Conservation (phyloP, 2,797 vertebrate species). For the Enteromius paludinosus region DNA sequence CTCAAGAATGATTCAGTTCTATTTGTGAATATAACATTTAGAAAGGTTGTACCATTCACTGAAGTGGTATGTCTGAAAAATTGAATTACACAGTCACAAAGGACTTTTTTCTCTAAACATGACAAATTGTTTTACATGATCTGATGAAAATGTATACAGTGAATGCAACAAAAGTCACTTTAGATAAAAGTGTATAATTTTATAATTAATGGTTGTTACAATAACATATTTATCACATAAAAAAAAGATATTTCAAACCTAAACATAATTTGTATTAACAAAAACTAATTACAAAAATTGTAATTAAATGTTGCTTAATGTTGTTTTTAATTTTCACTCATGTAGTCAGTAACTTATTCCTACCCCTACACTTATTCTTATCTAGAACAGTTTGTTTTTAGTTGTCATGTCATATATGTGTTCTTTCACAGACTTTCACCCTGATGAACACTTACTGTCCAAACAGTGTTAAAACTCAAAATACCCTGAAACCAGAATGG, state of each 20-base stretch:
- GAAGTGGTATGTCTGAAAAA: not conserved
- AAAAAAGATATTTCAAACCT: not conserved
- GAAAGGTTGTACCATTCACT: not conserved
- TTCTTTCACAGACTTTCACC: not conserved
- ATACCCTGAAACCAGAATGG: slow-evolving; percentile 28
- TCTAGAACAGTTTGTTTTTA: not conserved
- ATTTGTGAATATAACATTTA: not conserved
- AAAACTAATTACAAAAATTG: not conserved
- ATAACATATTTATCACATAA: not conserved
- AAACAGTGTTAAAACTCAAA: not conserved
- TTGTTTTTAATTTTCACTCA: no score
- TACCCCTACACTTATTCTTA: not conserved
- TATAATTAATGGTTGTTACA: not conserved
- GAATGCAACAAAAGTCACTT: no score
- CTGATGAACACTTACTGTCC: not conserved
- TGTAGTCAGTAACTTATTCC: not conserved
- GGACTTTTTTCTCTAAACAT: not conserved
- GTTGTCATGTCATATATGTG: not conserved
- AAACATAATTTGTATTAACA: not conserved
- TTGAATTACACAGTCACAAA: not conserved
- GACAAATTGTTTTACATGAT: no score
- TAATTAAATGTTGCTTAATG: not conserved
- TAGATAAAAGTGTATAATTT: no score
- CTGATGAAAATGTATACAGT: no score
- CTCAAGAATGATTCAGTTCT: not conserved